A percentile compares a stretch with the other conserved stretches of the same genome.
These are phyloP conservation scores for Percopsis omiscomaycus DNA, from an alignment of 2,797 vertebrate species.

Conservation along the genomic window DNA sequence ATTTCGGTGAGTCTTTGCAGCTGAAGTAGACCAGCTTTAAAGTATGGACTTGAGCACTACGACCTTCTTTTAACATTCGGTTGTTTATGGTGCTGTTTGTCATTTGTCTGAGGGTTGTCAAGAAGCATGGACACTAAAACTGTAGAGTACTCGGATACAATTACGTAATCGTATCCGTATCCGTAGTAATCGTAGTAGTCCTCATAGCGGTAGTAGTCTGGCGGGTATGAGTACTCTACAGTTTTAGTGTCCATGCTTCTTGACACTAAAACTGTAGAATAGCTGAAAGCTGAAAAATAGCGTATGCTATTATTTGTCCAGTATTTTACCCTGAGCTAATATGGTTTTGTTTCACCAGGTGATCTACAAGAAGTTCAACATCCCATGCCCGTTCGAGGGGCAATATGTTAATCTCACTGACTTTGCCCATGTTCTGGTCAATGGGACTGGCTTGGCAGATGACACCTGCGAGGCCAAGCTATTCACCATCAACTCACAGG, in stretches of 20 bases:
- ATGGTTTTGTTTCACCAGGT: conserved; percentile 73
- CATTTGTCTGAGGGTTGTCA: too few species aligned
- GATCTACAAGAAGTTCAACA: conserved; percentile 94
- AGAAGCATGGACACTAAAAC: too few species aligned
- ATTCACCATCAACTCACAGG: conserved; percentile 79
- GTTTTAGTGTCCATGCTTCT: too few species aligned
- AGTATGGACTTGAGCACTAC: background rate
- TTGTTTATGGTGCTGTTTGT: too few species aligned
- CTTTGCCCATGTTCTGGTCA: accelerated
- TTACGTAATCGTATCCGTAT: too few species aligned
- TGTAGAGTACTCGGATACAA: too few species aligned
- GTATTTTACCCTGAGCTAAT: background rate
- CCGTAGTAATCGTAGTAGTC: too few species aligned
- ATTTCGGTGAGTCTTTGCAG: conserved; percentile 86
- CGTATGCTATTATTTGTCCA: background rate
- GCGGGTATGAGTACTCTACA: too few species aligned
- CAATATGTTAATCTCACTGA: background rate
- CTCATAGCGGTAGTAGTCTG: too few species aligned
- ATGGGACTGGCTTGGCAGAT: background rate
- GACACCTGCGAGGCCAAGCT: conserved; percentile 71
- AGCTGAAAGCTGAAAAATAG: background rate
- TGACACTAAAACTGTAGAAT: background rate
- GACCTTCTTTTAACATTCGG: too few species aligned
- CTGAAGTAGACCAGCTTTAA: background rate
- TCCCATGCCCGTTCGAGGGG: conserved; percentile 70